phyloP scores from a whole-genome alignment of 2,888 invertebrate genomes.

The Pycnomerus fuliginosus region DNA sequence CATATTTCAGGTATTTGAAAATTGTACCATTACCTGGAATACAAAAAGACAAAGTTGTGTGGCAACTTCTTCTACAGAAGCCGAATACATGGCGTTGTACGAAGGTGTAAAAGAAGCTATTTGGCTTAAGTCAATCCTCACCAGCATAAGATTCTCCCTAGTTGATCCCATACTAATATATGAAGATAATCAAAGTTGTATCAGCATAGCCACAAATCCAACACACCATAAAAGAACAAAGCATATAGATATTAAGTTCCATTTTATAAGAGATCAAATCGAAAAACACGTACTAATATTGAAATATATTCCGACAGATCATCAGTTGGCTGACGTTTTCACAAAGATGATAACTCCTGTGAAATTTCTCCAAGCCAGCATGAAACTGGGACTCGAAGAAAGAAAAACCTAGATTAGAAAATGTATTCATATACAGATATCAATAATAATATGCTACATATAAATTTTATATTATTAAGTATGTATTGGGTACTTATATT shows the following conservation, averaged over 20 bases:
- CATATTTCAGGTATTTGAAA: slow-evolving; percentile 32
- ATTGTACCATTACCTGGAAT: slow-evolving; percentile 37
- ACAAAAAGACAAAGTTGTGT: slow-evolving; percentile 39
- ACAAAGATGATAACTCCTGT: neutral
- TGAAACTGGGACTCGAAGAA: neutral
- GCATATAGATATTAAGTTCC: slow-evolving; percentile 3
- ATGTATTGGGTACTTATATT: neutral
- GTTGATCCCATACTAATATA: slow-evolving; percentile 3
- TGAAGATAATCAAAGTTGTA: slow-evolving; percentile 3
- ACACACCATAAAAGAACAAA: slow-evolving; percentile 1
- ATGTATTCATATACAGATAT: neutral
- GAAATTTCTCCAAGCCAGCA: neutral
- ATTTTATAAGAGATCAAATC: neutral
- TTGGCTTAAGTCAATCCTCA: slow-evolving; percentile 7
- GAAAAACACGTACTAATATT: neutral
- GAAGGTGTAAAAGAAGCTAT: slow-evolving; percentile 7
- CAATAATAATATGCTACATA: neutral
- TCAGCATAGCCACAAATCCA: slow-evolving; percentile 1
- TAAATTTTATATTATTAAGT: neutral
- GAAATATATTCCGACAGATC: neutral
- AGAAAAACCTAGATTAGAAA: neutral
- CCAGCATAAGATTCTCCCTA: slow-evolving; percentile 5
- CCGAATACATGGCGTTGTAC: slow-evolving; percentile 28
- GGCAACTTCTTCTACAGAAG: slow-evolving; percentile 36
- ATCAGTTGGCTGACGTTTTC: neutral